Percentiles rank a stretch among this genome's conserved stretches.
Evolutionary conservation across 2,113 vertebrate genomes (phyloP).

Genomic region (Myodes glareolus): DNA sequence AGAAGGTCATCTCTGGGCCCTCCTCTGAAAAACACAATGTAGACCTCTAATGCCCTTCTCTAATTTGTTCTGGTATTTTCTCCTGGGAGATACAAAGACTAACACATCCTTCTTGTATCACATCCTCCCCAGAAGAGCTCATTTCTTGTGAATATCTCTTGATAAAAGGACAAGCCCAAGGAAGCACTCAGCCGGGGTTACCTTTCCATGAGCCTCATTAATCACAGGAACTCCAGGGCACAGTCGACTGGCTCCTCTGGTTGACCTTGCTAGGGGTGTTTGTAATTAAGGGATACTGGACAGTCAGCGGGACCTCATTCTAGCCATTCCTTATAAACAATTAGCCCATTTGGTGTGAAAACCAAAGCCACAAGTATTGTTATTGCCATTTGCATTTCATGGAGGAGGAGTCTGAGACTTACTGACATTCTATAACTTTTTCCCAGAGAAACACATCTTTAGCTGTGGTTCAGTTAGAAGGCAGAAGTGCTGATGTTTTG

Average conservation of each 20-base stretch:
- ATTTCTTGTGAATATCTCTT: slow-evolving; percentile 59
- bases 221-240: slow-evolving; percentile 51
- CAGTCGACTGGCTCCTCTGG: background rate
- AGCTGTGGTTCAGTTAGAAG: background rate
- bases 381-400: background rate
- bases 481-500: background rate
- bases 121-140: background rate
- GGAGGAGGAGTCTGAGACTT: background rate
- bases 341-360: background rate
- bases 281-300: background rate
- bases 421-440: background rate
- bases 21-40: background rate
- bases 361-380: too few species aligned
- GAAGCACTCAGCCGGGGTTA: slow-evolving; percentile 50
- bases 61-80: background rate
- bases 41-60: background rate
- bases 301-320: background rate
- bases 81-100: background rate
- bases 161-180: slow-evolving; percentile 47
- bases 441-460: background rate
- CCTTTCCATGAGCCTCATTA: slow-evolving; percentile 56
- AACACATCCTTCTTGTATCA: background rate
- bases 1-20: background rate
- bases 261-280: slow-evolving; percentile 53
- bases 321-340: background rate